Evolutionary conservation across 1,140 invertebrate genomes (phyloP).

Genomic region (Drosophila eugracilis): DNA sequence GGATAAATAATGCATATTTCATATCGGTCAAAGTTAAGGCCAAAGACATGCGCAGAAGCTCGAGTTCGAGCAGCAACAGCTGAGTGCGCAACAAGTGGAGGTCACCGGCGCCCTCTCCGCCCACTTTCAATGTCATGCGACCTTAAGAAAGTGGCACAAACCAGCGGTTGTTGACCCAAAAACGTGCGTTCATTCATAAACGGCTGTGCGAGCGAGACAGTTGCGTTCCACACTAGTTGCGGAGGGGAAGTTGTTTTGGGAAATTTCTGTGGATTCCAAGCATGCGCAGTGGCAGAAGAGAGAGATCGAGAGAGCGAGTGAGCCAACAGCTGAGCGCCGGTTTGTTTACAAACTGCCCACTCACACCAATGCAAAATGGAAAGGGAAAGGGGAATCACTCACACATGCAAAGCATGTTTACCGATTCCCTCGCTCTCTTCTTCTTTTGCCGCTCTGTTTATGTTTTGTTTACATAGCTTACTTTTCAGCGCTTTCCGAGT

Average conservation of each 20-base stretch:
- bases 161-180: slow-evolving; percentile 67
- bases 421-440: slow-evolving; percentile 13
- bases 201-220: slow-evolving; percentile 44
- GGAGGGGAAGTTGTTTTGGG: slow-evolving; percentile 83
- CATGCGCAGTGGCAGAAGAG: slow-evolving; percentile 55
- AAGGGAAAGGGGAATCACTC: slow-evolving; percentile 1
- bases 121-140: slow-evolving; percentile 10
- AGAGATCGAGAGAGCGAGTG: slow-evolving; percentile 13
- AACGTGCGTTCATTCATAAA: slow-evolving; percentile 73
- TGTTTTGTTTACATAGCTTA: slow-evolving; percentile 78
- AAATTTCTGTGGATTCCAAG: slow-evolving; percentile 66
- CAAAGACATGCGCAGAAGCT: slow-evolving; percentile 52
- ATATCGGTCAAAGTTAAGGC: slow-evolving; percentile 67
- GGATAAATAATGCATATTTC: slow-evolving; percentile 51
- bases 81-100: slow-evolving; percentile 52
- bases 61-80: slow-evolving; percentile 1
- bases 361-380: slow-evolving; percentile 19
- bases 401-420: slow-evolving; percentile 18
- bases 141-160: slow-evolving; percentile 42
- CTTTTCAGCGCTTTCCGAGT: slow-evolving; percentile 52
- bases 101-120: slow-evolving; percentile 15
- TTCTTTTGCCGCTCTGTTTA: slow-evolving; percentile 38
- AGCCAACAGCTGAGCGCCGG: slow-evolving; percentile 39
- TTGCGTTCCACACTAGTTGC: slow-evolving; percentile 51
- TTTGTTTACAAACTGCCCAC: slow-evolving; percentile 69